Conservation (phyloP, 2,888 invertebrate genomes). For the Arrhopalites spinosus region DNA sequence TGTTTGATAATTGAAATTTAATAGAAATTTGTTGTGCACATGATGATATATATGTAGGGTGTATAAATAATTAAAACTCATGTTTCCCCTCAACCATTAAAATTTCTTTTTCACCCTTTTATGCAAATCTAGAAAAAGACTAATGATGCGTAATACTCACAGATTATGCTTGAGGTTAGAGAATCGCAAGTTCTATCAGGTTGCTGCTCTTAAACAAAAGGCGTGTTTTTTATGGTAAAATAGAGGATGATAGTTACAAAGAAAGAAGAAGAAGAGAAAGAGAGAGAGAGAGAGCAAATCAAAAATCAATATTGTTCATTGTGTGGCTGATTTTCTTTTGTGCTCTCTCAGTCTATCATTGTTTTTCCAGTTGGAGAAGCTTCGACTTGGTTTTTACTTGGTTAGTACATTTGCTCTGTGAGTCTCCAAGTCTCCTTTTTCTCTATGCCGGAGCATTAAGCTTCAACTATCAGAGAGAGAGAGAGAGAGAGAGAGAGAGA, state of each 20-base stretch:
- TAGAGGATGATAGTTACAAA: neutral
- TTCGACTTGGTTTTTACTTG: neutral
- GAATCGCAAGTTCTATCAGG: constrained; percentile 3
- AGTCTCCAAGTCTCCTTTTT: neutral
- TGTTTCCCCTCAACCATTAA: too few relatives aligned
- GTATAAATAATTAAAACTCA: too few relatives aligned
- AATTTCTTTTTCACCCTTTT: too few relatives aligned
- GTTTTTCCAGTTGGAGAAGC: constrained; percentile 8
- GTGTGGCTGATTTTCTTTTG: constrained; percentile 22
- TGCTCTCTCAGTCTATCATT: constrained; percentile 8
- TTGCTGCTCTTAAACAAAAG: constrained; percentile 2
- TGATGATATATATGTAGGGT: too few relatives aligned
- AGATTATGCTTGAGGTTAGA: too few relatives aligned
- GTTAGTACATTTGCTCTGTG: neutral
- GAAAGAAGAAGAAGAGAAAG: neutral
- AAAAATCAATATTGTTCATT: constrained; percentile 21
- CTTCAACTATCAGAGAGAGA: neutral
- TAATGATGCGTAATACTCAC: too few relatives aligned
- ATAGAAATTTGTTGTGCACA: too few relatives aligned
- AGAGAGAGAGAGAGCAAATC: constrained; percentile 5
- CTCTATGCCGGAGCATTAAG: too few relatives aligned
- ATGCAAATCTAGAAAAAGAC: too few relatives aligned
- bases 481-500: neutral
- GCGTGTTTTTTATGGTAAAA: neutral
- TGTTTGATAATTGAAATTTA: too few relatives aligned